phyloP scores from a whole-genome alignment of 2,797 vertebrate genomes.

The Enteromius thamalakanensis region DNA sequence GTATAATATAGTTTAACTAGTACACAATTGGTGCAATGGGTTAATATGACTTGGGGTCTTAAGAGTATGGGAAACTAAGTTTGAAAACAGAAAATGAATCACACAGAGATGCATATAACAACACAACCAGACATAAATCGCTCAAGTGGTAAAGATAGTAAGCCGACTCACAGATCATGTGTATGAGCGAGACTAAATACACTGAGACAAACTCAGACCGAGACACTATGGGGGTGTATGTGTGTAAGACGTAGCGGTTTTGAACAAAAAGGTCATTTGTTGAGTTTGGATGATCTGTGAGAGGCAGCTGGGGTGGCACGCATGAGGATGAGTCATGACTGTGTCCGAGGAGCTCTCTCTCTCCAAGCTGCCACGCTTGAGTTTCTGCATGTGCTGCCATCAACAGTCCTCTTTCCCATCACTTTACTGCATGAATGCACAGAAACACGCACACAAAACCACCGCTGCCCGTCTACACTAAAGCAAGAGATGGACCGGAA shows the following conservation, averaged over 20 bases:
- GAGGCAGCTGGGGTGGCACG: slow-evolving; percentile 30
- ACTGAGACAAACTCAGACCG: neutral
- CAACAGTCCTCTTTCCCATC: neutral
- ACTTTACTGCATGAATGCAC: slow-evolving; percentile 36
- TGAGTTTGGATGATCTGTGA: slow-evolving; percentile 36
- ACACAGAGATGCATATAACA: neutral
- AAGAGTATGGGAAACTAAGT: neutral
- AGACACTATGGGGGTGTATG: neutral
- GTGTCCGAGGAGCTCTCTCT: slow-evolving; percentile 23
- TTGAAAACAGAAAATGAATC: neutral
- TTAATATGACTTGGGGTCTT: neutral
- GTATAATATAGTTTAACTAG: neutral
- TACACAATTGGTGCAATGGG: neutral
- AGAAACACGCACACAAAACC: slow-evolving; percentile 22
- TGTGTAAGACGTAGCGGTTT: slow-evolving; percentile 30
- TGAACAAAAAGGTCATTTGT: slow-evolving; percentile 56
- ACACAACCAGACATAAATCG: neutral
- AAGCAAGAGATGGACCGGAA: slow-evolving; percentile 9
- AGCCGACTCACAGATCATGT: neutral
- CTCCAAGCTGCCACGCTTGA: slow-evolving; percentile 11
- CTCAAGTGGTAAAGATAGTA: neutral
- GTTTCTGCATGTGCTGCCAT: slow-evolving; percentile 27
- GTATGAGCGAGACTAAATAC: neutral
- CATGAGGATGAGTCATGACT: slow-evolving; percentile 43
- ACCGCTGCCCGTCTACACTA: neutral